phyloP scores from a whole-genome alignment of 2,113 vertebrate genomes.

The Anhinga rufa region DNA sequence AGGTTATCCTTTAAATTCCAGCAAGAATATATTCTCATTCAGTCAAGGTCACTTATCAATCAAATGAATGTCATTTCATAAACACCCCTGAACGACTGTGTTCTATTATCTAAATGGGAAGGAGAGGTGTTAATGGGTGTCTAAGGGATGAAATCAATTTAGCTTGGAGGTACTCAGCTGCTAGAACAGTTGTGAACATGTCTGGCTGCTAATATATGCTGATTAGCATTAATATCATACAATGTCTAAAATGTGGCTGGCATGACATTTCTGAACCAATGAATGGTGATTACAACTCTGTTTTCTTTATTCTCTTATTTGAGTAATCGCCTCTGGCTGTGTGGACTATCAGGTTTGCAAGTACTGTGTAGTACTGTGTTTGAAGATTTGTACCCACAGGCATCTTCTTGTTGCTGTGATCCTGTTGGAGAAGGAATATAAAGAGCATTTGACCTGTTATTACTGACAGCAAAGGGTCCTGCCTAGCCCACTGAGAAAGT shows the following conservation, averaged over 20 bases:
- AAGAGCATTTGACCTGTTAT: neutral
- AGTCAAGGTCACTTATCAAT: constrained; percentile 68
- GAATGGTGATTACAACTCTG: constrained; percentile 1
- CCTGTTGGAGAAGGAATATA: neutral
- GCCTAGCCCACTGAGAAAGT: neutral
- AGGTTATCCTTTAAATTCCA: constrained; percentile 31
- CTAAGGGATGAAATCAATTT: constrained; percentile 68
- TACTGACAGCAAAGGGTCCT: neutral
- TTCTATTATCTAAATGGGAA: constrained; percentile 66
- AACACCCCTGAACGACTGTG: constrained; percentile 65
- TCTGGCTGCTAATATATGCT: constrained; percentile 68
- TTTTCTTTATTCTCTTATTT: constrained; percentile 14
- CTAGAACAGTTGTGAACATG: constrained; percentile 68
- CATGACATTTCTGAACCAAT: constrained; percentile 40
- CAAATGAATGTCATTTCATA: constrained; percentile 62
- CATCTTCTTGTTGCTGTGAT: rapidly evolving
- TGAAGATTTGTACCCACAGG: neutral
- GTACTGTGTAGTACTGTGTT: neutral
- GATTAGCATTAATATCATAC: constrained; percentile 70
- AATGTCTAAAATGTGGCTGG: constrained; percentile 46
- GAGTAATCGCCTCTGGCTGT: neutral
- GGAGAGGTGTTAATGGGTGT: constrained; percentile 54
- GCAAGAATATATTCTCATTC: neutral
- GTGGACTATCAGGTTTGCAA: neutral
- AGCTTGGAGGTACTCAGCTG: constrained; percentile 66